phyloP scores from a whole-genome alignment of 2,797 vertebrate species.

The Catamblyrhynchus diadema region DNA sequence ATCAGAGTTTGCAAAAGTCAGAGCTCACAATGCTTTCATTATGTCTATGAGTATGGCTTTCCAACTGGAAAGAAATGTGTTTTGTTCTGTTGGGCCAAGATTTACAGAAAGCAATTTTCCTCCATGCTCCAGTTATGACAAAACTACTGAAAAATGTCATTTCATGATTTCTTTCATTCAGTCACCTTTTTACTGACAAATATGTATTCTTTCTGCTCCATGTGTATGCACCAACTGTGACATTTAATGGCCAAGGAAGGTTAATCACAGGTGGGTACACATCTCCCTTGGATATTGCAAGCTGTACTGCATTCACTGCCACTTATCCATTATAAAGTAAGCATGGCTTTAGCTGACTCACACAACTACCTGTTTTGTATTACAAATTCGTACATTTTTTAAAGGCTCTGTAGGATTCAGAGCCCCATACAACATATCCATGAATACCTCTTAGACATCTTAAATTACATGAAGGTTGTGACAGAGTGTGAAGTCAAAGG shows the following conservation, averaged over 20 bases:
- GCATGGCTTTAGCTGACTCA: conserved; percentile 14
- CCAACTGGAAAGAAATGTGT: conserved; percentile 78
- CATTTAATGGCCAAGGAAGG: conserved; percentile 75
- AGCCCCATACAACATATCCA: neutral
- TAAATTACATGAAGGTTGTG: neutral
- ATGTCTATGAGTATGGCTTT: conserved; percentile 73
- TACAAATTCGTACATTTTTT: neutral
- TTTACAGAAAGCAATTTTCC: conserved; percentile 81
- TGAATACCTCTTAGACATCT: neutral
- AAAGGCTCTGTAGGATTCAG: conserved; percentile 7
- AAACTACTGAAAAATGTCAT: conserved; percentile 77
- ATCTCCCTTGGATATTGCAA: conserved; percentile 52
- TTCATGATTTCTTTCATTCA: conserved; percentile 74
- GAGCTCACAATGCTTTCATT: conserved; percentile 78
- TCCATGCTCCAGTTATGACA: conserved; percentile 73
- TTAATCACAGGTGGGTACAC: conserved; percentile 64
- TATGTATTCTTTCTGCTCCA: conserved; percentile 67
- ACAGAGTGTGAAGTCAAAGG: neutral
- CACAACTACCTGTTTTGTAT: neutral
- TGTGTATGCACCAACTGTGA: conserved; percentile 50
- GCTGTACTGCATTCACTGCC: neutral
- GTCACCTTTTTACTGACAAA: conserved; percentile 69
- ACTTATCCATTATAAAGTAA: neutral
- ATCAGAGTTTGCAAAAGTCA: conserved; percentile 77
- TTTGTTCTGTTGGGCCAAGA: conserved; percentile 79